Base-by-base conservation (phyloP, 1,140 invertebrate species). In the Hycleus cichorii region DNA sequence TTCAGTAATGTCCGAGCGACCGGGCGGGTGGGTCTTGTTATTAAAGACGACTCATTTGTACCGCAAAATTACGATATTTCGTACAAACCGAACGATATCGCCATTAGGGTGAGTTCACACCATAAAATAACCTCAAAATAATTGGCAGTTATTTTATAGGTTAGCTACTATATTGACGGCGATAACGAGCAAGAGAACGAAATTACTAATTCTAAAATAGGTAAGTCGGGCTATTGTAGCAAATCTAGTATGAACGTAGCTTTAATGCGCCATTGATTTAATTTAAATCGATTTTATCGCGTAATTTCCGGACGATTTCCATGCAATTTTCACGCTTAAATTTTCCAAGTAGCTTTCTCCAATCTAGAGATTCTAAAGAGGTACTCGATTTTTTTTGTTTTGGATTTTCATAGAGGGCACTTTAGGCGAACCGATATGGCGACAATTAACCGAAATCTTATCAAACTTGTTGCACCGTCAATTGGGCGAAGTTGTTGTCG, bases 41-140 rank as follows among this genome's bases (percentile, higher is more conserved):
- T 69, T 38, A 53, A 54, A 42, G 64, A 65, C 27, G 69, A 70
- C 61, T 70, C 69, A 9, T 64, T 70, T 39, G 57, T 70, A 18
- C 65, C 63, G 6, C 60, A 64, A 50, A 67, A 69, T 60, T 69
- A 68, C 51, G 69, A 70, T 55, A 47, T 69, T 43, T 48, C 52
- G 38, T 70, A 68, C 47, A 47, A 51, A 10, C 57, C 62, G 24
- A 54, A 46, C 5, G 60, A 64, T 53, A 47, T 64, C 3, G 55
- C 58, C 25, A 49, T 69, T 43, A 58, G 58, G 40, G 67, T 70
- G 63, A 66, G 64, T 64, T 54, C 26, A 27, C 38, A 43, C 2
- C 38, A 27, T 45, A 12, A 26, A 49, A 39, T 32, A n/a, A 49
- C 18, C 10, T 12, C 44, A 26, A 40, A 44, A 38, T 18, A 18